These are phyloP conservation scores for Mustelus asterias DNA, from an alignment of 2,113 vertebrate species.

Conservation along the genomic window DNA sequence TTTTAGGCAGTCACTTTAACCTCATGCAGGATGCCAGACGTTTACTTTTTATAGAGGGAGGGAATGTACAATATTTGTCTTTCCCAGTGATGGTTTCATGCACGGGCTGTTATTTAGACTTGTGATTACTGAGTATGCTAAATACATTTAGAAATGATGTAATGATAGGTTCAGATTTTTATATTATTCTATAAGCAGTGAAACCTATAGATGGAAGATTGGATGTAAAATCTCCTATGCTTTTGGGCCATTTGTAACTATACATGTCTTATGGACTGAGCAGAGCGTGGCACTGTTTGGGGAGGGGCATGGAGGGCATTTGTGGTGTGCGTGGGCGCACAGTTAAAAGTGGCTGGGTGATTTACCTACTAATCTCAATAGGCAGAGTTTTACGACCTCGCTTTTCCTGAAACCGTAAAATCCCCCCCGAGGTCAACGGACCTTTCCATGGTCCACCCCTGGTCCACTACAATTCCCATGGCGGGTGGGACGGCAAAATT, in stretches of 20 bases:
- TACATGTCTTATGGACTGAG: neutral
- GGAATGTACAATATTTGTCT: neutral
- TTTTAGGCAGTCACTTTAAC: constrained; percentile 25
- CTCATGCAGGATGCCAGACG: constrained; percentile 27
- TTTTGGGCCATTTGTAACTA: neutral
- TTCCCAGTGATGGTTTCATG: constrained; percentile 10
- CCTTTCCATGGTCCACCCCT: too few relatives aligned
- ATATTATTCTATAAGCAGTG: neutral
- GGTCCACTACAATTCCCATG: too few relatives aligned
- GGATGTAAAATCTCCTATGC: neutral
- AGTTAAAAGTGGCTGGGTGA: neutral
- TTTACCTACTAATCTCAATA: neutral
- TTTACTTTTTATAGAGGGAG: constrained; percentile 28
- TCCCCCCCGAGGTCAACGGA: too few relatives aligned
- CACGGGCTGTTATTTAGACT: neutral
- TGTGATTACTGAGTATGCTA: neutral
- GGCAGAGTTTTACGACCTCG: too few relatives aligned
- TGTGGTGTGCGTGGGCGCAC: too few relatives aligned
- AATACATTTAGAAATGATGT: neutral
- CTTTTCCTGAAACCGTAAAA: too few relatives aligned
- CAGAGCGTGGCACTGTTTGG: neutral
- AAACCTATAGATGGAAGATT: neutral
- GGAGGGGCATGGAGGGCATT: too few relatives aligned
- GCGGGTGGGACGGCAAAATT: too few relatives aligned
- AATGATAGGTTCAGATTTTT: neutral